Base-by-base conservation (phyloP, 2,888 invertebrate genomes). In the Cryptops parisi region DNA sequence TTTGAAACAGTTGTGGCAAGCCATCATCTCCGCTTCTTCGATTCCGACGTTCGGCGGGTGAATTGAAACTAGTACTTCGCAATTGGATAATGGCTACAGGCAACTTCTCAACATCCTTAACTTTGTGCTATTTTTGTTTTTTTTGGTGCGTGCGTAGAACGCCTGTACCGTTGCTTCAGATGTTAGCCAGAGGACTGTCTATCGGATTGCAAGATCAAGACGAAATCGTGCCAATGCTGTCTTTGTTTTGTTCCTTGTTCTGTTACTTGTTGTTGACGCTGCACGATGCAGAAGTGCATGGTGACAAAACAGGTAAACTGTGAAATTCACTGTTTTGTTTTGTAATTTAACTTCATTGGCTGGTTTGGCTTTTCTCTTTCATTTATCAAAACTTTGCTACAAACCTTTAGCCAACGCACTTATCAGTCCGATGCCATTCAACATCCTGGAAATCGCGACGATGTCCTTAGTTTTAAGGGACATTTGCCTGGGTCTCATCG, bases 241-340 rank as follows among this genome's bases (percentile, higher is more conserved):
- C 85, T 0, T 81, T 86, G 1, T 90, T 91, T 69, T 87, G 87
- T 65, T 80, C 85, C 1, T 70, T 89, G 1, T 86, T 87, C 65
- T 82, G 82, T 43, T 74, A 86, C 39, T 72, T 87, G 2, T 76
- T 90, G 47, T 81, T 84, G 0, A 88, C 89, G 0, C 68, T 90
- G 25, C 87, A 90, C 62, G 90, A 90, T 65, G 80, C 81, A 0
- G 90, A 90, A 69, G 88, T 90, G 68, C 81, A 80, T 47, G 61
- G 62, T 23, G 71, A 61, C 22, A 21, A 40, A 2, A 12, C 54
- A 55, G 25, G 54, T 38, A 24, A 33, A 39, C 38, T 47, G 17
- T 19, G 45, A 45, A 17, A n/a, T 22, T n/a, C 2, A 3, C 9
- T 3, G 22, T 21, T n/a, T n/a, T n/a, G n/a, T n/a, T n/a, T n/a